Evolutionary conservation across 2,113 vertebrate genomes (phyloP), one percentile per base, ranked within the genome.

Genomic region (Leuciscus idus): DNA sequence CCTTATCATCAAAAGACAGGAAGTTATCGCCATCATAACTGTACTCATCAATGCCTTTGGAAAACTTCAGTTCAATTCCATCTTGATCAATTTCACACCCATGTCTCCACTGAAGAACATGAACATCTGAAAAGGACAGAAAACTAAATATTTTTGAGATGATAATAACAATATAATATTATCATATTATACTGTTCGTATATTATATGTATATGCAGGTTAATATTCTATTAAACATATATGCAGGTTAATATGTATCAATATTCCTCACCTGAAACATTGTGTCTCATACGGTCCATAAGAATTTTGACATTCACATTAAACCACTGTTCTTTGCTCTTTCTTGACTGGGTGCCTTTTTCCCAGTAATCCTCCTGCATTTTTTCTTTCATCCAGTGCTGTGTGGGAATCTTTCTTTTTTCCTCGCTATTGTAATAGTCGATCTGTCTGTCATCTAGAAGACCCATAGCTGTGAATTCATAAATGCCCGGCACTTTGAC

Each of bases 261-360:
- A 1, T 23, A 2, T 36, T 61, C 0, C 84, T 82, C 19, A 89
- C 84, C 90, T 43, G 86, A 52, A 0, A 72, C 5, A 39, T 85
- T 88, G 57, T 89, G 57, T 30, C 75, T 89, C 87, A 90, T 92
- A 1, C 90, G 86, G 0, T 62, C 28, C 59, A 90, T 88, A 87
- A 90, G 62, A 39, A 90, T 90, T 8, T 81, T 86, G 43, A 93
- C 80, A 30, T 90, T 91, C 64, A 90, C 70, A 68, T 85, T 90
- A 83, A 91, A 92, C 88, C 89, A 84, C 85, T 90, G 89, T 85
- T 92, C 89, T 28, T 81, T 74, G 55, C 79, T 91, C 74, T 39
- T 89, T 59, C 87, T 86, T 52, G 87, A 88, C 75, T 88, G 85
- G 23, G 91, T 93, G 70, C 90, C 88, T 68, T 90, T 86, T 0